Evolutionary conservation across 2,797 vertebrate species (phyloP).

Genomic region (Fringilla coelebs): DNA sequence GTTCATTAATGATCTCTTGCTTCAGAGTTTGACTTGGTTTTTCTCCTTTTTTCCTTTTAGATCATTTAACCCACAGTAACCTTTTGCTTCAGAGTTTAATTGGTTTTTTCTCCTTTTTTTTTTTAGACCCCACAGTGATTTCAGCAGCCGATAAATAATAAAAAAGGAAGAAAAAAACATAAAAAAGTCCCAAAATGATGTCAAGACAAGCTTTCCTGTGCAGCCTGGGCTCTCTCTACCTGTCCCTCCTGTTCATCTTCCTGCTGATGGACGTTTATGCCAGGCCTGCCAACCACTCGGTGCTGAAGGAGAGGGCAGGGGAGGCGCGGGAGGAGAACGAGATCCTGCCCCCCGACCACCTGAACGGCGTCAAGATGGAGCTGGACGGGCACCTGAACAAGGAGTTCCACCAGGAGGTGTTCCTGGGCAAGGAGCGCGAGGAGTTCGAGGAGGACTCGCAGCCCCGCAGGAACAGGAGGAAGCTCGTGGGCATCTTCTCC

Average conservation of each 20-base stretch:
- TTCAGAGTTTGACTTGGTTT: background rate
- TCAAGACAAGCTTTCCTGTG: slow-evolving; percentile 61
- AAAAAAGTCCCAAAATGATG: slow-evolving; percentile 63
- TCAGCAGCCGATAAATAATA: background rate
- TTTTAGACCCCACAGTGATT: background rate
- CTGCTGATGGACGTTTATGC: background rate
- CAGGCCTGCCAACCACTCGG: slow-evolving; percentile 87
- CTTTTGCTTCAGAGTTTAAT: background rate
- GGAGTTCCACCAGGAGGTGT: slow-evolving; percentile 92
- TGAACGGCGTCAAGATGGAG: slow-evolving; percentile 93
- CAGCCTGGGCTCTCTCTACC: background rate
- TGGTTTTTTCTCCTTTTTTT: background rate
- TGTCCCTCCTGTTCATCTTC: background rate
- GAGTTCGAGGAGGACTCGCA: slow-evolving; percentile 94
- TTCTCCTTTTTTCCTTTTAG: background rate
- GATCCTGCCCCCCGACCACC: slow-evolving; percentile 91
- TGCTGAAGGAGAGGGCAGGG: slow-evolving; percentile 78
- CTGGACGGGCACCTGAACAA: slow-evolving; percentile 94
- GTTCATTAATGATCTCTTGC: background rate
- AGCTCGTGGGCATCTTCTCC: slow-evolving; percentile 87
- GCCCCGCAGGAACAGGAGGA: slow-evolving; percentile 87
- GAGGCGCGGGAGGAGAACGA: slow-evolving; percentile 80
- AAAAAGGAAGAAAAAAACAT: background rate
- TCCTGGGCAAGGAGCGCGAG: slow-evolving; percentile 89
- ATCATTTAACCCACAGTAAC: background rate